Percentiles rank a stretch among this genome's conserved stretches.
These are phyloP conservation scores for Setophaga coronata DNA, from an alignment of 2,113 vertebrate genomes.

Conservation along the genomic window DNA sequence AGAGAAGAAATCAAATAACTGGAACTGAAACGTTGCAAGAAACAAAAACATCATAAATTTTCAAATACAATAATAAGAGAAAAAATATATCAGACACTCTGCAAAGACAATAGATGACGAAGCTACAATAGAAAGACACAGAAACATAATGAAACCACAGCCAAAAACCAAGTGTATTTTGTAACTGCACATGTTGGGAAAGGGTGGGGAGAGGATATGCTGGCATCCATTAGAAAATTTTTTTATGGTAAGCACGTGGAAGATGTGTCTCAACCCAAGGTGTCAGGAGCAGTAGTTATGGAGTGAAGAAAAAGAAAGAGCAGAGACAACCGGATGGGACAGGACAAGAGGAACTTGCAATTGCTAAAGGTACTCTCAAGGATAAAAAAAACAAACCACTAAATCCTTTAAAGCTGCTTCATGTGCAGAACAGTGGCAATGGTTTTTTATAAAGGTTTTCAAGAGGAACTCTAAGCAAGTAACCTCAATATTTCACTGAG, in stretches of 20 bases:
- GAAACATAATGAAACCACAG: background rate
- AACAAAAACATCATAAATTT: background rate
- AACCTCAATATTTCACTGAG: background rate
- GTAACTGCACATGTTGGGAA: background rate
- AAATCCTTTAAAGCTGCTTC: background rate
- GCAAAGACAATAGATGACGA: background rate
- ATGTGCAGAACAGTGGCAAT: background rate
- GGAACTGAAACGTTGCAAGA: background rate
- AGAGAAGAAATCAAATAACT: background rate
- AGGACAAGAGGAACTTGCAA: background rate
- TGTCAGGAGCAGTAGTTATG: background rate
- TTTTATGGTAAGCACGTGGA: background rate
- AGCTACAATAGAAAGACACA: background rate
- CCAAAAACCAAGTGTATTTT: background rate
- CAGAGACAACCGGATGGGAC: background rate
- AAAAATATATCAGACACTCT: background rate
- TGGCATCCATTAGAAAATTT: background rate
- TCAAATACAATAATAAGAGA: background rate
- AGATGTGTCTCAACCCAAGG: background rate
- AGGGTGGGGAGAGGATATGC: background rate
- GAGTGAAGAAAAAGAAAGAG: background rate
- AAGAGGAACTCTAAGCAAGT: background rate
- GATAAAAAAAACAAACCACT: background rate
- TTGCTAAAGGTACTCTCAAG: background rate
- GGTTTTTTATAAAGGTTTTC: background rate